phyloP scores from a whole-genome alignment of 1,140 invertebrate genomes.

The Aphaenogaster floridana region DNA sequence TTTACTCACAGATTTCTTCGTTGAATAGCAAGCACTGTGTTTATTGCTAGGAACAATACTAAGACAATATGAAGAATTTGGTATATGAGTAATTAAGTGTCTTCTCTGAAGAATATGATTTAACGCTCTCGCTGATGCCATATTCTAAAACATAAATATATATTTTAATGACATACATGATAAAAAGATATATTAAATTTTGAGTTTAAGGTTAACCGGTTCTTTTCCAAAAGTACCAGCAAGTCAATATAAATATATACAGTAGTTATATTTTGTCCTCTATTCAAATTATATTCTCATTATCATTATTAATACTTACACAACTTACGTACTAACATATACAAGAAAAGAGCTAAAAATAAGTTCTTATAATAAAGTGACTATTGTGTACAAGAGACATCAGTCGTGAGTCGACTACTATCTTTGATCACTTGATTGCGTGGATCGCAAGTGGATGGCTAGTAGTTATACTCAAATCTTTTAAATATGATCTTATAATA shows the following conservation, averaged over 20 bases:
- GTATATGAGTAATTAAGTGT: conserved; percentile 25
- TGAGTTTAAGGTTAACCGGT: conserved; percentile 7
- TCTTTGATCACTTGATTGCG: not conserved
- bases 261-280: not conserved
- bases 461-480: not conserved
- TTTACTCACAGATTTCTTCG: conserved; percentile 77
- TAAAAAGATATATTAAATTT: not conserved
- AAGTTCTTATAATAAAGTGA: not conserved
- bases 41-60: conserved; percentile 47
- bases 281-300: conserved; percentile 7
- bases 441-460: no score
- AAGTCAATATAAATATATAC: not conserved
- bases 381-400: no score
- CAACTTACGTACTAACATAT: not conserved
- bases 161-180: not conserved
- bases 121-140: conserved; percentile 78
- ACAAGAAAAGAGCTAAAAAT: not conserved
- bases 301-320: conserved; percentile 6
- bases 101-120: conserved; percentile 73
- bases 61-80: conserved; percentile 47
- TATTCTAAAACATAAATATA: conserved; percentile 70
- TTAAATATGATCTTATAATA: no score
- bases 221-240: not conserved
- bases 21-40: conserved; percentile 69
- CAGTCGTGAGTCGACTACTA: not conserved